Evolutionary conservation across 2,888 invertebrate genomes (phyloP), one percentile per base, ranked within the genome.

Genomic region (Noctua fimbriata): DNA sequence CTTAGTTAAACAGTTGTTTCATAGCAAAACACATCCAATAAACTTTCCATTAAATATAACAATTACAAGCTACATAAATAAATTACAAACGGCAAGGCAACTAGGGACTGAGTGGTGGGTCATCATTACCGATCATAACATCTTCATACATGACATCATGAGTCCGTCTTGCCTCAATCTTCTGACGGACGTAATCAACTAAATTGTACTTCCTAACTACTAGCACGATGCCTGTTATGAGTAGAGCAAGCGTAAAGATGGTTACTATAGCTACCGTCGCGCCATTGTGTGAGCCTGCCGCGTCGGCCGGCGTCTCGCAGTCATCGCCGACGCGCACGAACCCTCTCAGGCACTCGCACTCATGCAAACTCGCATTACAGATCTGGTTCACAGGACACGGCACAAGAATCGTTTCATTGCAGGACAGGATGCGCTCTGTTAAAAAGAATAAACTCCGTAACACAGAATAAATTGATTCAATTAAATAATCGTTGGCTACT

Each of bases 51-150:
- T 81, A 82, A 80, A 78, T 81, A 87, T 78, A 86, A 80, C 85
- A 87, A 88, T 87, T 87, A 90, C 81, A 88, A 88, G 82, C 81
- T 90, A 89, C 73, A 85, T 75, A 85, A 82, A 91, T 88, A 89
- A 87, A 86, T 90, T 87, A 90, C 73, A 79, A 73, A 81, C 81
- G 52, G 66, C 80, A 87, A 86, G 83, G 88, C 87, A 88, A 83
- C 89, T 95, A 97, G 58, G 96, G 97, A 84, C 95, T 95, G 72
- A 97, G 93, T 0, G 97, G 97, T 0, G 97, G 97, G 86, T 97
- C 97, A 77, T 97, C 97, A 78, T 97, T 96, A 4, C 97, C 97
- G 67, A 97, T 97, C 97, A 97, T 97, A n/a, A 97, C 97, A 89
- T 97, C 97, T 89, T 97, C 97, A 60, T 97, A 97, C 94, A 96